A percentile compares a stretch with the other conserved stretches of the same genome.
These are phyloP conservation scores for Cantharis nigra DNA, from an alignment of 2,888 invertebrate genomes.

Conservation along the genomic window DNA sequence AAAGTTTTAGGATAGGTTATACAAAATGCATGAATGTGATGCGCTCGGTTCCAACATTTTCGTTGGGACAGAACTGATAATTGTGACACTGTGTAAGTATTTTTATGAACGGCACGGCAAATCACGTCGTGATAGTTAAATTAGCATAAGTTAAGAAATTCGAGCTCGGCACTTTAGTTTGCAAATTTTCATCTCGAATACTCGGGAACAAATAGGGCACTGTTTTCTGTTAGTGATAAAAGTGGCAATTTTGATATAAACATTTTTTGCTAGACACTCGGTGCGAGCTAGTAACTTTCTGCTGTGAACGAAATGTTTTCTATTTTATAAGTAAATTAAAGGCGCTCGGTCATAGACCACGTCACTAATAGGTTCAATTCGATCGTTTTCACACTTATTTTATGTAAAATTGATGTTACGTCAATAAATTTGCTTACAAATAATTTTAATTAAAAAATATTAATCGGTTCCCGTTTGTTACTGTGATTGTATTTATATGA, in stretches of 20 bases:
- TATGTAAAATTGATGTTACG: not conserved
- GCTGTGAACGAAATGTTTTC: not conserved
- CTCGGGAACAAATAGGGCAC: not conserved
- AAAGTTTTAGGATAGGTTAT: constrained; percentile 37
- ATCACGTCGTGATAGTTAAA: constrained; percentile 15
- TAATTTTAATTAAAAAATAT: constrained; percentile 19
- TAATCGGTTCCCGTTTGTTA: constrained; percentile 52
- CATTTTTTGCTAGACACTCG: not conserved
- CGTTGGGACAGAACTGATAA: constrained; percentile 46
- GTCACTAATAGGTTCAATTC: not conserved
- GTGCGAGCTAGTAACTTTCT: not conserved
- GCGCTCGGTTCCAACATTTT: constrained; percentile 38
- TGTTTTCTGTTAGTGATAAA: not conserved
- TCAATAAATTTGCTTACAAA: constrained; percentile 18
- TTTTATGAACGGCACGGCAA: constrained; percentile 22
- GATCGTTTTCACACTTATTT: not conserved
- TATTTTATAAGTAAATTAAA: not conserved
- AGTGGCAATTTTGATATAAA: not conserved
- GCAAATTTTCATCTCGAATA: not conserved
- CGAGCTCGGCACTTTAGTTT: not conserved
- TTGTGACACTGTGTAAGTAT: constrained; percentile 34
- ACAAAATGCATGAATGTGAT: constrained; percentile 37
- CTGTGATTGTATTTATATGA: constrained; percentile 55
- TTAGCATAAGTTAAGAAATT: constrained; percentile 8
- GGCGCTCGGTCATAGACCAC: not conserved